Base-by-base conservation (phyloP, 2,113 vertebrate species). In the Eonycteris spelaea region DNA sequence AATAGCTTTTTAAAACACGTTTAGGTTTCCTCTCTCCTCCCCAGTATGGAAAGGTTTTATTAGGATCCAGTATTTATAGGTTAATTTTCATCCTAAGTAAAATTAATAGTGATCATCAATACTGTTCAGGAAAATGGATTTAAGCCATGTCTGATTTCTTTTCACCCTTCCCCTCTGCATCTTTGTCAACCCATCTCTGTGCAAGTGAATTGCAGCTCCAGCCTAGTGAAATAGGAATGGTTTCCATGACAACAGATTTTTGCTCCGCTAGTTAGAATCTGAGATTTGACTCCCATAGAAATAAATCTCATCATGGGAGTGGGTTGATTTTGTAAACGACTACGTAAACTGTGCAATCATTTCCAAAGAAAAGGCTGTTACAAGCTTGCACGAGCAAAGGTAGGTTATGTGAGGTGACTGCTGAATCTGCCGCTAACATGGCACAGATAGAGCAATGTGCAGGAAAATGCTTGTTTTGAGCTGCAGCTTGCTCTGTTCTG, bases 211-310 rank as follows among this genome's bases (percentile, higher is more conserved):
- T 73, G 43, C 75, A 95, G 90, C 67, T 86, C 75, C 65, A 93
- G 80, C 90, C 79, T 68, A 51, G 94, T 63, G 87, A 92, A 93
- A 96, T 80, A 90, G 96, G 86, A 90, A 93, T 78, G 74, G 97
- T 98, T 97, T 95, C 97, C 90, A 97, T 98, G 96, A 51, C 97
- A 95, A 97, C 96, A 68, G 90, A 67, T 85, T 95, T 97, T 88
- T n/a, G 65, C 94, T 91, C 86, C 63, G 63, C 63, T 94, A 90
- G 67, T 94, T 93, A 95, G 94, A 94, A 92, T 67, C 75, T 92
- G 90, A 93, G 95, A 94, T 94, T 94, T 96, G 70, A 93, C 90
- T 98, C 93, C 78, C 80, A 93, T 26, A 57, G 95, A 97, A 96
- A 96, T 83, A 89, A 94, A 96, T 94, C 82, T 79, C 55, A 24